These are phyloP conservation scores for Drosophila paulistorum DNA, from an alignment of 1,140 invertebrate genomes.

Conservation along the genomic window DNA sequence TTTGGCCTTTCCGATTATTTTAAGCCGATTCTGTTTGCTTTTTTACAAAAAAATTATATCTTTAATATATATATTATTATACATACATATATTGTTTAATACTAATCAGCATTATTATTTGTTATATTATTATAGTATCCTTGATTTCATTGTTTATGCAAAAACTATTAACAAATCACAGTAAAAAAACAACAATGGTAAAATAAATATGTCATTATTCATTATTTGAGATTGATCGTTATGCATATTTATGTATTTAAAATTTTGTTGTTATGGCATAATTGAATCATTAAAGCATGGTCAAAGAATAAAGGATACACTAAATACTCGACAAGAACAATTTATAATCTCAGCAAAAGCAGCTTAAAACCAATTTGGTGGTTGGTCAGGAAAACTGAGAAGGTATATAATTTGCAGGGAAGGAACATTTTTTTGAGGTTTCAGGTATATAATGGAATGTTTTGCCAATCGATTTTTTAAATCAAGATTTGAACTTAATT, in stretches of 20 bases:
- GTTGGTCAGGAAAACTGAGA: too few species aligned
- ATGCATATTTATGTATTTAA: conserved; percentile 19
- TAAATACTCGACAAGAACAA: not conserved
- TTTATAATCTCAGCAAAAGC: too few species aligned
- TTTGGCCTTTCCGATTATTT: conserved; percentile 64
- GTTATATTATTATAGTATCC: conserved; percentile 34
- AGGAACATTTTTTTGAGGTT: conserved; percentile 23
- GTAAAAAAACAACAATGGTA: conserved; percentile 77
- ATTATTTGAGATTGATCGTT: conserved; percentile 24
- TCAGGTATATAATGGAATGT: conserved; percentile 60
- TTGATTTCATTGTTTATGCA: conserved; percentile 56
- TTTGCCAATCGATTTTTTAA: conserved; percentile 24
- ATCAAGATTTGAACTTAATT: conserved; percentile 60
- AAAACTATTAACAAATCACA: conserved; percentile 77
- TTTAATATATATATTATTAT: conserved; percentile 27
- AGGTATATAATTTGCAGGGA: too few species aligned
- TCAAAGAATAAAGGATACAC: conserved; percentile 22
- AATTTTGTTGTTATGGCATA: conserved; percentile 18
- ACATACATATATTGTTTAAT: conserved; percentile 37
- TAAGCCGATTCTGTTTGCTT: conserved; percentile 41
- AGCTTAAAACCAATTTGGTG: too few species aligned
- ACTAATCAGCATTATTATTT: conserved; percentile 53
- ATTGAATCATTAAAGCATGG: conserved; percentile 14
- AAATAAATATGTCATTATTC: conserved; percentile 45
- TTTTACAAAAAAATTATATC: conserved; percentile 37